A percentile compares a stretch with the other conserved stretches of the same genome.
These are phyloP conservation scores for Drosophila prostipennis DNA, from an alignment of 2,888 invertebrate genomes.

Conservation along the genomic window DNA sequence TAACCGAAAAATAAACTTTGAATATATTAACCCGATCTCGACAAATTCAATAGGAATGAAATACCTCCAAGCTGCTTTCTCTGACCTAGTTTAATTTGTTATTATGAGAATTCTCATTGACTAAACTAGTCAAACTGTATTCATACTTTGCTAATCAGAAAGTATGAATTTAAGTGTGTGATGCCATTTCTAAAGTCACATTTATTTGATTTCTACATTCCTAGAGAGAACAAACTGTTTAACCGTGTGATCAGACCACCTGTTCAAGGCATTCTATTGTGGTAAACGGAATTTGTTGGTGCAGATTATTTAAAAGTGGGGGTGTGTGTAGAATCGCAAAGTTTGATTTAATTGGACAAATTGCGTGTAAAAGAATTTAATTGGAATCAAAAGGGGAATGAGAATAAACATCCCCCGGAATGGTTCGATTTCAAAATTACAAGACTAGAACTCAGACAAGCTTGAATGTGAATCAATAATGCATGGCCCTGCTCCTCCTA, in stretches of 20 bases:
- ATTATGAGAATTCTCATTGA: neutral
- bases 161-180: too few species aligned
- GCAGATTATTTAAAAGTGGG: neutral
- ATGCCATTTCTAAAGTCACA: too few species aligned
- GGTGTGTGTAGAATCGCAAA: neutral
- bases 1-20: too few species aligned
- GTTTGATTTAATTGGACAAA: neutral
- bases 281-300: neutral
- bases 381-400: neutral
- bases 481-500: neutral
- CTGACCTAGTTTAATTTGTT: neutral
- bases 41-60: neutral
- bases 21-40: neutral
- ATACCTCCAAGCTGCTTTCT: neutral
- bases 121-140: neutral
- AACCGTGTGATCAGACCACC: slow-evolving; percentile 4
- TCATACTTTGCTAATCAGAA: too few species aligned
- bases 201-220: too few species aligned
- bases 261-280: neutral
- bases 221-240: neutral
- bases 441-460: neutral
- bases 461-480: slow-evolving; percentile 6
- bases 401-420: neutral
- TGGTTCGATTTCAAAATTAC: neutral
- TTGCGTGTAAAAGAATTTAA: neutral